Base-by-base conservation (phyloP, 2,113 vertebrate species). In the Coptodon rendalli region DNA sequence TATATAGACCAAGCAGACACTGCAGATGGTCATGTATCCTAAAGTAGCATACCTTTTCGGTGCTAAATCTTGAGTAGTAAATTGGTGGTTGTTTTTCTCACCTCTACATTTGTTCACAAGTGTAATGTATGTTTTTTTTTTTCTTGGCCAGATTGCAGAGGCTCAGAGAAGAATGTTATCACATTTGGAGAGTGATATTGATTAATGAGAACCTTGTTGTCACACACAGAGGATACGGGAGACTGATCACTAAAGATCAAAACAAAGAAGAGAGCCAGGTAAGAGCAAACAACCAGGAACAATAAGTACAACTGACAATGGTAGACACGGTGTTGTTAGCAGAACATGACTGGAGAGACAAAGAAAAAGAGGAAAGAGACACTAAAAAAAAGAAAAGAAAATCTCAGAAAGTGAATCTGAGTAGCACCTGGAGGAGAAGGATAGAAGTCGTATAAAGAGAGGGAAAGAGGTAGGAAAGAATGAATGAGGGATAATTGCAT, bases 401-500 rank as follows among this genome's bases (percentile, higher is more conserved):
- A 83, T 83, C 40, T 53, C 43, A n/a, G 14, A 83, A 73, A 83
- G 66, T 83, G 68, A 80, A 89, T 83, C 7, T 43, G 45, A 83
- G 85, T 86, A 80, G 36, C 53, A 34, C 48, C 6, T 34, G 48
- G 59, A 68, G 57, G 66, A 93, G 92, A 36, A 83, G 78, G 76
- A 59, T 71, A 79, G 80, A 91, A 87, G 84, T 54, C 57, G 68
- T 56, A 87, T 85, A 85, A 50, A 87, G 48, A 73, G 88, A 89
- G 82, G 66, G 63, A 87, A 89, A 89, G 88, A 54, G 56, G 86
- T 89, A 92, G 90, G 91, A 92, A 94, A 93, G 82, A 88, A 95
- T 89, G 91, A 94, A 95, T 87, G 93, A 95, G 91, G 91, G 89
- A 94, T 96, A 95, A 96, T 96, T 96, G 92, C 93, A 96, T 96